A percentile compares a stretch with the other conserved stretches of the same genome.
Conservation (phyloP, 2,888 invertebrate species). For the Tipula helvola region DNA sequence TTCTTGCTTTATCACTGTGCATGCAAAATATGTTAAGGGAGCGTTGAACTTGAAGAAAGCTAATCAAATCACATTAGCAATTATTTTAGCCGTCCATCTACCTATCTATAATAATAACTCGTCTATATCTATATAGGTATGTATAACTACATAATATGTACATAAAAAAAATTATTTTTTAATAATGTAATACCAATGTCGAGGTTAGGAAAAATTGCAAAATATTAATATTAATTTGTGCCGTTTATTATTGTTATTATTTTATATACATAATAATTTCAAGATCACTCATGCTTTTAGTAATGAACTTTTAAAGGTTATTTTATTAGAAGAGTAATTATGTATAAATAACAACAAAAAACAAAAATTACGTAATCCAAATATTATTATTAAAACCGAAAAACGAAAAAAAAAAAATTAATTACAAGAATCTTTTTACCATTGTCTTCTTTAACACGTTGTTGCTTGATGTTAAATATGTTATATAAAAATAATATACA, state of each 20-base stretch:
- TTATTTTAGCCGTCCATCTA: not conserved
- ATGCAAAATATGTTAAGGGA: slow-evolving; percentile 4
- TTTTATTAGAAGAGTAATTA: not conserved
- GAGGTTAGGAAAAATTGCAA: not conserved
- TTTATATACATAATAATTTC: not conserved
- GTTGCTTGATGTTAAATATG: not conserved
- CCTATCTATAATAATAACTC: not conserved
- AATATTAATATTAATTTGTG: not conserved
- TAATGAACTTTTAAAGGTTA: slow-evolving; percentile 4
- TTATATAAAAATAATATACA: not conserved
- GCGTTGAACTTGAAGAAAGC: not conserved
- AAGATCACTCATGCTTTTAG: not conserved
- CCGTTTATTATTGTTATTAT: not conserved
- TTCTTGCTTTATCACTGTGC: not conserved
- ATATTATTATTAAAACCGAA: not conserved
- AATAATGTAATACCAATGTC: not conserved
- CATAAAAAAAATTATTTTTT: not conserved
- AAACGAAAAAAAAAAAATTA: not conserved
- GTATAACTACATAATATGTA: slow-evolving; percentile 4
- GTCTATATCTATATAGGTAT: not conserved
- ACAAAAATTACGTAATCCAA: not conserved
- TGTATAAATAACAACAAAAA: not conserved
- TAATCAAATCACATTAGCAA: not conserved
- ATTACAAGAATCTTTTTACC: not conserved
- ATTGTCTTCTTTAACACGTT: not conserved